Evolutionary conservation across 2,797 vertebrate genomes (phyloP).

Genomic region (Myripristis jacobus): DNA sequence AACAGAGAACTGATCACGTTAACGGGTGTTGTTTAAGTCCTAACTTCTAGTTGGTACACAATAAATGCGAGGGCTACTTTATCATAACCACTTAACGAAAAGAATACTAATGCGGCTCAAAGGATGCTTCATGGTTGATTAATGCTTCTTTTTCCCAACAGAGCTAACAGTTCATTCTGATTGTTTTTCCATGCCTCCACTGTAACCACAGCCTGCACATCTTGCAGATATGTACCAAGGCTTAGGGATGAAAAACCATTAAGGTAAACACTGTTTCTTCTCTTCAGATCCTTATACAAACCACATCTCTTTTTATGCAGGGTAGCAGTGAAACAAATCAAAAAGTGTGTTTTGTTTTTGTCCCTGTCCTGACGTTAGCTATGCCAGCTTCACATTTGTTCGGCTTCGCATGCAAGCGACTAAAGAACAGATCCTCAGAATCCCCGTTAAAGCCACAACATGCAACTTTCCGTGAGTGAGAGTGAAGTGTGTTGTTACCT

Average conservation of each 20-base stretch:
- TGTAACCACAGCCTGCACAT: background rate
- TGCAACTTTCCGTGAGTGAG: too few relatives aligned
- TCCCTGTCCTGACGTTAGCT: background rate
- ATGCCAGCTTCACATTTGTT: background rate
- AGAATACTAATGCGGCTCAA: slow-evolving; percentile 1
- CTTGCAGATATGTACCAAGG: background rate
- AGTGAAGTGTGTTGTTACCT: too few relatives aligned
- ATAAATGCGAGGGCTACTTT: background rate
- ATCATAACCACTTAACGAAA: slow-evolving; percentile 12
- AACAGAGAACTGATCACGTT: slow-evolving; percentile 17
- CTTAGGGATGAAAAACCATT: background rate
- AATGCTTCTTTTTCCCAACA: background rate
- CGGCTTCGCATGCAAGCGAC: too few relatives aligned
- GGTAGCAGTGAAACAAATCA: background rate
- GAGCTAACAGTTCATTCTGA: too few relatives aligned
- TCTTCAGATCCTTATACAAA: background rate
- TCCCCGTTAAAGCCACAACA: too few relatives aligned
- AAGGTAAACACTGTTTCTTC: background rate
- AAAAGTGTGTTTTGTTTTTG: background rate
- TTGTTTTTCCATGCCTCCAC: slow-evolving; percentile 19
- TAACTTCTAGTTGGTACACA: background rate
- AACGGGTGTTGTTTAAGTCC: background rate
- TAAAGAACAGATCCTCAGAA: too few relatives aligned
- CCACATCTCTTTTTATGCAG: background rate
- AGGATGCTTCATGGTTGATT: background rate